A percentile compares a stretch with the other conserved stretches of the same genome.
phyloP scores from a whole-genome alignment of 2,113 vertebrate species.

The Phylloscopus trochilus region DNA sequence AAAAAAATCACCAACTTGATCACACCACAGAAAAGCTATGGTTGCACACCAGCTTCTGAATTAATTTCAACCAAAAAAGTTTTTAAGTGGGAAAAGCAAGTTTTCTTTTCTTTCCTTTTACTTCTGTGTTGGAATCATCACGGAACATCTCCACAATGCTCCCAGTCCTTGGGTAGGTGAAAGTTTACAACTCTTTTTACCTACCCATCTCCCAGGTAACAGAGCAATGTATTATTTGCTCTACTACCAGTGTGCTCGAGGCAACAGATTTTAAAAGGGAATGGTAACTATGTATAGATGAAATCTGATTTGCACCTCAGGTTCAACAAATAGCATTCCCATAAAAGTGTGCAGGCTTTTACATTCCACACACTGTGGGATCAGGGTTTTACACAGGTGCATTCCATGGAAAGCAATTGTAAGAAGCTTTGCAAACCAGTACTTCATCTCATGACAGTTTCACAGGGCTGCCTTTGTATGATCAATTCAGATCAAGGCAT shows the following conservation, averaged over 20 bases:
- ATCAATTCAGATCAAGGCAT: background rate
- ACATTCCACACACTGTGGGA: background rate
- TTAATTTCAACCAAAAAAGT: background rate
- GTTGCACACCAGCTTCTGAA: background rate
- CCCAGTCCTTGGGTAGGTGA: background rate
- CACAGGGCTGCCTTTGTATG: background rate
- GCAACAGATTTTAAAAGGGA: background rate
- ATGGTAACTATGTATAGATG: background rate
- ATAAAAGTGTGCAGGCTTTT: background rate
- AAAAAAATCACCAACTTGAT: fast-evolving
- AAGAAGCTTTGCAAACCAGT: background rate
- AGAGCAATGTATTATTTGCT: background rate
- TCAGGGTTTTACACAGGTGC: background rate
- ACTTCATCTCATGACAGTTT: background rate
- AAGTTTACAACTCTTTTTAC: background rate
- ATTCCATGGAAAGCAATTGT: background rate
- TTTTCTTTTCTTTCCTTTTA: background rate
- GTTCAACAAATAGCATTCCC: background rate
- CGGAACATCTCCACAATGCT: background rate
- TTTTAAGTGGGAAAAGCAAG: background rate
- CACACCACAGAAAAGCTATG: background rate
- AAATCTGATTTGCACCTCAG: background rate
- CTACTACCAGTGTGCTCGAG: background rate
- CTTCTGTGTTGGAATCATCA: background rate
- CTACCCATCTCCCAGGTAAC: background rate